Evolutionary conservation across 1,140 invertebrate species (phyloP).

Genomic region (Heterodera schachtii): DNA sequence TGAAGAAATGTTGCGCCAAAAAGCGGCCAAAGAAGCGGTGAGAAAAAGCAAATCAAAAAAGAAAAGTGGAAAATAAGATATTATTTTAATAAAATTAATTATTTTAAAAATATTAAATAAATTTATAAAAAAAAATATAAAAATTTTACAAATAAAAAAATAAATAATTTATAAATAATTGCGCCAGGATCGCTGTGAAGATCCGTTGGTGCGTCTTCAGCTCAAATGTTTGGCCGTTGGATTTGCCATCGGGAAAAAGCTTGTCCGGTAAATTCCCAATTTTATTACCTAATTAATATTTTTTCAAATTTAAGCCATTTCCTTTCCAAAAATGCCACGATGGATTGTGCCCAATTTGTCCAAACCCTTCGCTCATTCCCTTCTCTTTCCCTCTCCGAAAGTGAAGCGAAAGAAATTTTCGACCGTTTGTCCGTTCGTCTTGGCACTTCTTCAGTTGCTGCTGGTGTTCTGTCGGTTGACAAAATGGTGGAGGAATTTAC

Average conservation of each 20-base stretch:
- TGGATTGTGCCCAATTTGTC: not conserved
- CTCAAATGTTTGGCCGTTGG: not conserved
- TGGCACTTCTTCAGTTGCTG: not conserved
- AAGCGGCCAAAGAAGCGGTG: slow-evolving; percentile 5
- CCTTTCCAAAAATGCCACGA: not conserved
- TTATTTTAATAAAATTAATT: too few species aligned
- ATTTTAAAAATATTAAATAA: too few species aligned
- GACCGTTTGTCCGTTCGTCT: not conserved
- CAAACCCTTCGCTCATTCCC: not conserved
- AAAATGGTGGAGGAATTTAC: slow-evolving; percentile 12
- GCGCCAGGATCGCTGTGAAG: not conserved
- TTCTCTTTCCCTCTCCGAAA: not conserved
- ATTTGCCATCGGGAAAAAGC: not conserved
- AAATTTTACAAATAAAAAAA: too few species aligned
- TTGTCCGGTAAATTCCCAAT: not conserved
- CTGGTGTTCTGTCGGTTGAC: not conserved
- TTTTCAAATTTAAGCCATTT: not conserved
- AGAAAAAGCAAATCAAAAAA: not conserved
- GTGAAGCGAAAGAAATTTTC: not conserved
- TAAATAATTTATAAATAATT: not conserved
- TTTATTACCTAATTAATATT: not conserved
- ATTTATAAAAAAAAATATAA: too few species aligned
- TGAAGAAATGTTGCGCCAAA: not conserved
- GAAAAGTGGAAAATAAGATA: too few species aligned
- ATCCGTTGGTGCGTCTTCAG: slow-evolving; percentile 5